A percentile compares a stretch with the other conserved stretches of the same genome.
Evolutionary conservation across 2,888 invertebrate genomes (phyloP).

Genomic region (Callosobruchus maculatus): DNA sequence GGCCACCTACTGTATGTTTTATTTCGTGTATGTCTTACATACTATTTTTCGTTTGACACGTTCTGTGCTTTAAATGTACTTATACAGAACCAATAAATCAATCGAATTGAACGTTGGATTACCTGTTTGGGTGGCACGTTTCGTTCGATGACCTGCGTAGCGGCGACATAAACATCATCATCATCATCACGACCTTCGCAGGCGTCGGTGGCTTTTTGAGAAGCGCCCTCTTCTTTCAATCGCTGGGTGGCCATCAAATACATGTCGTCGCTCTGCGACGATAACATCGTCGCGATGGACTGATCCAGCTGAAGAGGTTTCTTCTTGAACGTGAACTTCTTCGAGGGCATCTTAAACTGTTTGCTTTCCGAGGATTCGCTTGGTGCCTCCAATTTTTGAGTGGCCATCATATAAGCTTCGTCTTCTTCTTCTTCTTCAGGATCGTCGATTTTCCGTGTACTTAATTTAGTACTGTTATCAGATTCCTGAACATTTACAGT

Average conservation of each 20-base stretch:
- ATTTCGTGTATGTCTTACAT: too few relatives aligned
- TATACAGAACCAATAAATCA: too few relatives aligned
- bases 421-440: slow-evolving; percentile 5
- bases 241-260: slow-evolving; percentile 19
- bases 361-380: background rate
- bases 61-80: too few relatives aligned
- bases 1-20: too few relatives aligned
- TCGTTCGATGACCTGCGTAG: slow-evolving; percentile 10
- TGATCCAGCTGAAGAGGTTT: slow-evolving; percentile 13
- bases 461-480: too few relatives aligned
- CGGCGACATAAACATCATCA: slow-evolving; percentile 12
- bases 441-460: too few relatives aligned
- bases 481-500: too few relatives aligned
- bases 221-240: background rate
- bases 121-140: too few relatives aligned
- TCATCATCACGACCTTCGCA: background rate
- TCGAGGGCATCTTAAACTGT: slow-evolving; percentile 10
- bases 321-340: slow-evolving; percentile 20
- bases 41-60: too few relatives aligned
- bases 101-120: too few relatives aligned
- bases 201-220: background rate
- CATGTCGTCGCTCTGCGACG: slow-evolving; percentile 12
- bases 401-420: slow-evolving; percentile 20
- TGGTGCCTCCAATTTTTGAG: slow-evolving; percentile 17
- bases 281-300: slow-evolving; percentile 14